A percentile compares a stretch with the other conserved stretches of the same genome.
Evolutionary conservation across 2,113 vertebrate species (phyloP).

Genomic region (Ibidorhyncha struthersii): DNA sequence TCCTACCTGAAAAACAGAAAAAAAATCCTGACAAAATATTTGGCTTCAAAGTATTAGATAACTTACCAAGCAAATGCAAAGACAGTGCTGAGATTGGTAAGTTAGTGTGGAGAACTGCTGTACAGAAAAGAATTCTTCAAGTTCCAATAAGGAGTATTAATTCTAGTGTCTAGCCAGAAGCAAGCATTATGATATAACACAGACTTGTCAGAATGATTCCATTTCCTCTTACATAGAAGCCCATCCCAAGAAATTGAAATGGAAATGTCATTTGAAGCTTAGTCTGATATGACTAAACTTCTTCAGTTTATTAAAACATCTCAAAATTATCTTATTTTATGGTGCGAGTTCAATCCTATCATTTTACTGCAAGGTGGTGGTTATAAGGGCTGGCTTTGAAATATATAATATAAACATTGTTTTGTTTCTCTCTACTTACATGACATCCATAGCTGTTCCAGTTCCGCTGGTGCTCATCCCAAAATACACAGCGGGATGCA

Average conservation of each 20-base stretch:
- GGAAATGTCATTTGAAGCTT: background rate
- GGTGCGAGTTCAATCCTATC: background rate
- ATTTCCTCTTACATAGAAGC: background rate
- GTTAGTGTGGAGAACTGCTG: background rate
- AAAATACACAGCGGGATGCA: conserved; percentile 88
- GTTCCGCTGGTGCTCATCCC: conserved; percentile 80
- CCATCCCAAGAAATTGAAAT: background rate
- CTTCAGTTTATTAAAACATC: background rate
- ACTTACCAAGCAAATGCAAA: background rate
- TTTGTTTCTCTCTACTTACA: conserved; percentile 72
- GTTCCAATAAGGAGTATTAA: background rate
- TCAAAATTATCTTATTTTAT: background rate
- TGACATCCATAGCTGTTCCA: conserved; percentile 89
- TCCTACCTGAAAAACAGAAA: conserved; percentile 82
- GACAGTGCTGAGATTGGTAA: background rate
- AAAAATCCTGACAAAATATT: background rate
- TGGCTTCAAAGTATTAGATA: background rate
- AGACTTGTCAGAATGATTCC: background rate
- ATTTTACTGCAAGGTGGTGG: background rate
- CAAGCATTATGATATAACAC: background rate
- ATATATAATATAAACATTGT: background rate
- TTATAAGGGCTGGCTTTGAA: background rate
- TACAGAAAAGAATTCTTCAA: background rate
- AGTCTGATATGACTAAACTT: background rate
- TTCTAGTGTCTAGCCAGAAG: background rate